Evolutionary conservation across 2,113 vertebrate species (phyloP).

Genomic region (Syngnathus floridae): DNA sequence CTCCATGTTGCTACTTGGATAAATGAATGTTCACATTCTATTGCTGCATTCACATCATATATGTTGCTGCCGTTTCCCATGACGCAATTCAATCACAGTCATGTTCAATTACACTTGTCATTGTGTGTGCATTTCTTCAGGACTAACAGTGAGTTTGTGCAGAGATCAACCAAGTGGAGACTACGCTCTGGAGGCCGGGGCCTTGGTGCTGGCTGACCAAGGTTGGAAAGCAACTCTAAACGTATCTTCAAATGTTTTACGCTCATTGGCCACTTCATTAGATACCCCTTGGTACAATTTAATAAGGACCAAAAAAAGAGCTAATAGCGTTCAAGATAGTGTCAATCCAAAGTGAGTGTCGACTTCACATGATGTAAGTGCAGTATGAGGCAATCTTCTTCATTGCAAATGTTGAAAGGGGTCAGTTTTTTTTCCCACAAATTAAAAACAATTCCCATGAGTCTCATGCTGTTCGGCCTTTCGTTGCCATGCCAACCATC

Average conservation of each 20-base stretch:
- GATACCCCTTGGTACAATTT: background rate
- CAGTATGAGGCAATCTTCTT: background rate
- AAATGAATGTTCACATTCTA: background rate
- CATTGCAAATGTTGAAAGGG: background rate
- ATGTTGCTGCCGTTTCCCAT: no score
- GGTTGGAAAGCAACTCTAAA: slow-evolving; percentile 61
- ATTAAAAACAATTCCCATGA: background rate
- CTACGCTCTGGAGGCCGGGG: slow-evolving; percentile 92
- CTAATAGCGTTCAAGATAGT: no score
- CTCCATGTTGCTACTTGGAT: background rate
- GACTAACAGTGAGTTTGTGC: slow-evolving; percentile 89
- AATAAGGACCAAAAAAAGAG: background rate
- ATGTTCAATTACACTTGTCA: background rate
- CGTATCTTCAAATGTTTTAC: background rate
- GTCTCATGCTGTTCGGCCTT: background rate
- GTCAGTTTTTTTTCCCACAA: background rate
- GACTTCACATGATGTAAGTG: background rate
- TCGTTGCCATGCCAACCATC: background rate
- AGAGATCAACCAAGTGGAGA: slow-evolving; percentile 87
- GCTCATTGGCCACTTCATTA: background rate
- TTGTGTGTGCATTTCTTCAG: slow-evolving; percentile 39
- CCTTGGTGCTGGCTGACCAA: slow-evolving; percentile 94
- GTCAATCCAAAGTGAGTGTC: no score
- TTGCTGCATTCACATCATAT: background rate
- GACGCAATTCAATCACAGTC: no score